Base-by-base conservation (phyloP, 1,140 invertebrate genomes). In the Diorhabda elongata region DNA sequence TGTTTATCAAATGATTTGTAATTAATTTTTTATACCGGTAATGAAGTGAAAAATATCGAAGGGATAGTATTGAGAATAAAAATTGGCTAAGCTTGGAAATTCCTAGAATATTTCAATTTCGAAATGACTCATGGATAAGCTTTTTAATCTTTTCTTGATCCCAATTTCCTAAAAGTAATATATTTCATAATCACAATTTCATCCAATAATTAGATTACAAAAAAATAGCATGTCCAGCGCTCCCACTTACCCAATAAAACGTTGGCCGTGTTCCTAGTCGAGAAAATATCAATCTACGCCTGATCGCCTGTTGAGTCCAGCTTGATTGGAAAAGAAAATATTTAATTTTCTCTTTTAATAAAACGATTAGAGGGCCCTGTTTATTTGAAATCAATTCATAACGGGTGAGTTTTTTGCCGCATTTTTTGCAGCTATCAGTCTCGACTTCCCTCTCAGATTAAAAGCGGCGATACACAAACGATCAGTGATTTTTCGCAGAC, bases 301-400 rank as follows among this genome's bases (percentile, higher is more conserved):
- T 67, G 65, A 44, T 52, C 58, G 65, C 44, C 58, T 67, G 65
- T 43, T 42, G 26, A 41, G 62, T 57, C 59, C 64, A 45, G 59
- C 56, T 66, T 66, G 69, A 70, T 70, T 70, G 64, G 44, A 65
- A 65, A 65, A 65, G 64, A 65, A 65, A 65, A 62, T 62, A 73
- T 73, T 73, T 73, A 68, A 70, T 71, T 73, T 72, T 59, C 58
- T 66, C 62, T 75, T 68, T 69, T 70, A 71, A 69, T 69, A 73
- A 68, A 72, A 65, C 67, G 73, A 74, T 75, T 69, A 73, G 71
- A 72, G 73, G 69, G 66, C 59, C 47, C 47, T 65, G 66, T 72
- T 74, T 70, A 70, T 74, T 74, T 62, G 68, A 60, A 69, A 71
- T 71, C 63, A 71, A 72, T 72, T 70, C 70, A 70, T 71, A 65